Evolutionary conservation across 2,113 vertebrate genomes (phyloP).

Genomic region (Mellivora capensis): DNA sequence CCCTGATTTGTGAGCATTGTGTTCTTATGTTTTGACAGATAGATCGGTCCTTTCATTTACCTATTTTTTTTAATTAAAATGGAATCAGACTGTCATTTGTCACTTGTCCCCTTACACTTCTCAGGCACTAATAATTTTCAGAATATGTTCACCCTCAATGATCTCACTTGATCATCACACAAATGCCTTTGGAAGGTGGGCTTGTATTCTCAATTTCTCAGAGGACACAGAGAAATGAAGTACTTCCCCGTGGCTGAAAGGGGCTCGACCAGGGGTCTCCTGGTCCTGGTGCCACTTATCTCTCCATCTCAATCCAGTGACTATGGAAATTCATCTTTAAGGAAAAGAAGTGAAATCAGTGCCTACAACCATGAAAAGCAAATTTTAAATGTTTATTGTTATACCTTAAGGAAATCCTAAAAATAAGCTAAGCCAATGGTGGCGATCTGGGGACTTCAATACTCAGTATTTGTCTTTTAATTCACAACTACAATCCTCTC

Average conservation of each 20-base stretch:
- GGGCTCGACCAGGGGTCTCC: neutral
- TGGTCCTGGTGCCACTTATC: neutral
- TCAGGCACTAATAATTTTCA: neutral
- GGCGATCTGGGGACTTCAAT: neutral
- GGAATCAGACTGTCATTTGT: neutral
- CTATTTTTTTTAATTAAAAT: neutral
- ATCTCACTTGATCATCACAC: neutral
- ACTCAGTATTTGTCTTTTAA: neutral
- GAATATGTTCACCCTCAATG: neutral
- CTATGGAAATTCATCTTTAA: neutral
- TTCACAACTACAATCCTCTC: neutral
- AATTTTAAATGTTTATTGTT: neutral
- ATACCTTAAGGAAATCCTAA: neutral
- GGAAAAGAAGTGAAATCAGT: neutral
- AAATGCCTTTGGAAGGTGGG: neutral
- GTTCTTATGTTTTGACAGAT: neutral
- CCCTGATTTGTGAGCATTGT: accelerated
- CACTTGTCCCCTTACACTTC: neutral
- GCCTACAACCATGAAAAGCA: neutral
- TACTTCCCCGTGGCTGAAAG: too few species aligned
- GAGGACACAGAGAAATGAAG: neutral
- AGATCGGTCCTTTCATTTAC: neutral
- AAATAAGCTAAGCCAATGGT: neutral
- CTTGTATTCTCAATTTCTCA: neutral
- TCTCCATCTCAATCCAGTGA: neutral